Evolutionary conservation across 2,888 invertebrate genomes (phyloP).

Genomic region (Pseudococcus jackbeardsleyi): DNA sequence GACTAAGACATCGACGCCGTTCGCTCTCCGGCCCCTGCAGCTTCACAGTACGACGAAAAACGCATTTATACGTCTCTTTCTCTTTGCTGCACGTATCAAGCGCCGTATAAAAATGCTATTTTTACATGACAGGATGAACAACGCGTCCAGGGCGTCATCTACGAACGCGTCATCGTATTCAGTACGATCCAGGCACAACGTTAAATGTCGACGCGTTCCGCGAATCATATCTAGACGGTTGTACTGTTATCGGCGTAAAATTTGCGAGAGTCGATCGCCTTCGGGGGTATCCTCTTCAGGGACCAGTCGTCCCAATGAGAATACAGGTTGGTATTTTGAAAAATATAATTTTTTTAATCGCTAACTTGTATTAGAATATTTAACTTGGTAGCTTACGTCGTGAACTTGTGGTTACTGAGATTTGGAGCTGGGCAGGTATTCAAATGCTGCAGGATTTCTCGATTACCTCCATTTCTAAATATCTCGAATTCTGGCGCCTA

Average conservation of each 20-base stretch:
- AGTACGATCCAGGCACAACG: constrained; percentile 58
- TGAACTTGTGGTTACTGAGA: too few relatives aligned
- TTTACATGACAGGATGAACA: constrained; percentile 59
- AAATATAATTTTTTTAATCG: too few relatives aligned
- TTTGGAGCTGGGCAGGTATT: too few relatives aligned
- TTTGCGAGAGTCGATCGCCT: neutral
- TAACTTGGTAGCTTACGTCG: too few relatives aligned
- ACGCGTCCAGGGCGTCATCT: constrained; percentile 56
- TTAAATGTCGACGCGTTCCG: constrained; percentile 63
- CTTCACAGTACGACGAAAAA: too few relatives aligned
- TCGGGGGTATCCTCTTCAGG: neutral
- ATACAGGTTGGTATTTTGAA: neutral
- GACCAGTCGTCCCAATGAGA: neutral
- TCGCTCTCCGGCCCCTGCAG: neutral
- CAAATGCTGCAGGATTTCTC: too few relatives aligned
- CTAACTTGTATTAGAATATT: too few relatives aligned
- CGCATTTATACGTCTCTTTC: neutral
- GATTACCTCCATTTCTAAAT: too few relatives aligned
- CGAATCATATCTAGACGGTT: constrained; percentile 57
- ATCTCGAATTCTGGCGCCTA: too few relatives aligned
- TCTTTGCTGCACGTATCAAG: neutral
- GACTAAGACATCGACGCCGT: neutral
- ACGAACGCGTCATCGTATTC: constrained; percentile 55
- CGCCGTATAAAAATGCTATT: constrained; percentile 55
- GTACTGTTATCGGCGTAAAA: constrained; percentile 45